phyloP scores from a whole-genome alignment of 2,113 vertebrate species.

The Electrona antarctica region DNA sequence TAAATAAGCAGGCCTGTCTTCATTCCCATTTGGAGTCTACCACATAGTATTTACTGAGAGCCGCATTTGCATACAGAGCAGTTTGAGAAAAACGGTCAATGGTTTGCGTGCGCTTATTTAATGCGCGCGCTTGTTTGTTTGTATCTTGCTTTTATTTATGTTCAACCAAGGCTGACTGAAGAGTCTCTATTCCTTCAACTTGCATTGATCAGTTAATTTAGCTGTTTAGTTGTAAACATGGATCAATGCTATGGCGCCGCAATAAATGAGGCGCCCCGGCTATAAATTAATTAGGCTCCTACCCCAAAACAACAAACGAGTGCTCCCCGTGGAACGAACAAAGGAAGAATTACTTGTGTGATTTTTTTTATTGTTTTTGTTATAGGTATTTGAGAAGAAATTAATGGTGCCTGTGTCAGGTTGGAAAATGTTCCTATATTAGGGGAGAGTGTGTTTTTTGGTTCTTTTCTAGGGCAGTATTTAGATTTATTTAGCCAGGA shows the following conservation, averaged over 20 bases:
- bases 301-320: conserved; percentile 59
- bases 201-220: conserved; percentile 77
- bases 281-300: conserved; percentile 62
- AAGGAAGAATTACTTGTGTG: conserved; percentile 20
- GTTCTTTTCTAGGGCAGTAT: too few species aligned
- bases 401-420: too few species aligned
- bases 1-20: conserved; percentile 58
- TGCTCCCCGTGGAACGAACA: conserved; percentile 40
- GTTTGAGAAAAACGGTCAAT: conserved; percentile 13
- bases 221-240: conserved; percentile 68
- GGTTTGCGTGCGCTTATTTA: conserved; percentile 7
- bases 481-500: too few species aligned
- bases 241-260: conserved; percentile 67
- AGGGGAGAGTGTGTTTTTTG: background rate
- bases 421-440: conserved; percentile 26
- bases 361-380: too few species aligned
- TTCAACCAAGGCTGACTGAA: conserved; percentile 63
- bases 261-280: conserved; percentile 57
- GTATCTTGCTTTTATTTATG: conserved; percentile 50
- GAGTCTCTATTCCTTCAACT: conserved; percentile 46
- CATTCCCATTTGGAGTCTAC: conserved; percentile 21
- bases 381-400: too few species aligned
- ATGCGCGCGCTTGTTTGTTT: conserved; percentile 9
- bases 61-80: conserved; percentile 46
- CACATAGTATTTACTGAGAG: conserved; percentile 33